These are phyloP conservation scores for Listrodromus nycthemerus DNA, from an alignment of 2,888 invertebrate genomes.

Conservation along the genomic window DNA sequence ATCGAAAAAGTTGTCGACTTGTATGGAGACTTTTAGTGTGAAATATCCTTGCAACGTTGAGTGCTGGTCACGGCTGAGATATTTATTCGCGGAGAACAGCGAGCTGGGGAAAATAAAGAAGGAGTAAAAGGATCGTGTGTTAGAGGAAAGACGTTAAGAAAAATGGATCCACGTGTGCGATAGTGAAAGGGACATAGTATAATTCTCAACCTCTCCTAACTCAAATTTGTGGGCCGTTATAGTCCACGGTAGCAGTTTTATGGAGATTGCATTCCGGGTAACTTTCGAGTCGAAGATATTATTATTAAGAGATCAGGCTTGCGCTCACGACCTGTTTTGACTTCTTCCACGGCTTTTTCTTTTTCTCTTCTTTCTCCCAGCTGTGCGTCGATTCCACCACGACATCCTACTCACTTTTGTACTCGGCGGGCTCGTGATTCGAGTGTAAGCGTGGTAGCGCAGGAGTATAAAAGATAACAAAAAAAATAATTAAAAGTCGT, in stretches of 20 bases:
- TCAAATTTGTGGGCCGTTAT: constrained; percentile 77
- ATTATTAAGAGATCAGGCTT: constrained; percentile 80
- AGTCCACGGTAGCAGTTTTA: constrained; percentile 80
- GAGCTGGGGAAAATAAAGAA: constrained; percentile 1
- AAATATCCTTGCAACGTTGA: neutral
- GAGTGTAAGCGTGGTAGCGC: constrained; percentile 60
- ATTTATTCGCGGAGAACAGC: constrained; percentile 3
- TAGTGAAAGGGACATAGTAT: constrained; percentile 22
- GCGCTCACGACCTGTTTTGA: constrained; percentile 48
- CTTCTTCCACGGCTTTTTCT: constrained; percentile 19
- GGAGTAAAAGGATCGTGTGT: constrained; percentile 11
- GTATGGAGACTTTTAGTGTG: too few species aligned
- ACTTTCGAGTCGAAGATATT: constrained; percentile 71
- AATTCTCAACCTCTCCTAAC: constrained; percentile 64
- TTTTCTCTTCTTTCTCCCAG: constrained; percentile 33
- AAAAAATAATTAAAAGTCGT: constrained; percentile 25
- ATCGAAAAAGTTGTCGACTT: too few species aligned
- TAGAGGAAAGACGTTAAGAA: neutral
- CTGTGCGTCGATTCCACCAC: constrained; percentile 36
- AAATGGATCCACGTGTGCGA: constrained; percentile 25
- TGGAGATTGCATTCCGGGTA: constrained; percentile 82
- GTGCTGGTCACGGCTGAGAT: neutral
- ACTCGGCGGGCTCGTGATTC: constrained; percentile 20
- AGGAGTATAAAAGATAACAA: constrained; percentile 26
- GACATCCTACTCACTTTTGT: constrained; percentile 56